A percentile compares a stretch with the other conserved stretches of the same genome.
Evolutionary conservation across 2,113 vertebrate species (phyloP).

Genomic region (Pollimyrus isidori): DNA sequence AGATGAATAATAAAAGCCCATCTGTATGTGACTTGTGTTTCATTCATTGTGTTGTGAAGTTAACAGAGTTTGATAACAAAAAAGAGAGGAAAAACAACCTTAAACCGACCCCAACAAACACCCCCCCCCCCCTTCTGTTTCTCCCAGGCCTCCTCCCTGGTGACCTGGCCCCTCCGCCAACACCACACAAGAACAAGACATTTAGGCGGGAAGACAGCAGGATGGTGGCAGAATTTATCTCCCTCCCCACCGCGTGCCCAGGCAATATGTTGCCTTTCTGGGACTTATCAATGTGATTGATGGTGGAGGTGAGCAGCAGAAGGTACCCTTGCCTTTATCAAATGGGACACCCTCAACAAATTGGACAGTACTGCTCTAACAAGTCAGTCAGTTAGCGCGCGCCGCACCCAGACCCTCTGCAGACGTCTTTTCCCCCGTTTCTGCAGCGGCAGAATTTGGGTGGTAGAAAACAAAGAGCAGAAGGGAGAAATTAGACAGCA

Average conservation of each 20-base stretch:
- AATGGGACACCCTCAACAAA: constrained; percentile 61
- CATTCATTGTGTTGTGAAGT: background rate
- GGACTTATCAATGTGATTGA: constrained; percentile 88
- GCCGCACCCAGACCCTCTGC: background rate
- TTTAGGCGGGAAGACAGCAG: constrained; percentile 67
- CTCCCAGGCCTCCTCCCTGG: constrained; percentile 35
- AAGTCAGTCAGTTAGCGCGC: constrained; percentile 48
- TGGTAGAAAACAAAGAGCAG: background rate
- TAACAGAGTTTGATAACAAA: background rate
- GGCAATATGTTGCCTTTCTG: constrained; percentile 89
- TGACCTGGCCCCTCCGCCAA: constrained; percentile 46
- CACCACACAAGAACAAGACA: constrained; percentile 55
- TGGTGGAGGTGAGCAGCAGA: constrained; percentile 69
- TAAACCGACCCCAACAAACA: constrained; percentile 26
- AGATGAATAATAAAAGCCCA: background rate
- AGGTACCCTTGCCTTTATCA: constrained; percentile 77
- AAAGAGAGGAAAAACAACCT: constrained; percentile 29
- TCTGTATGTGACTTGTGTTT: background rate
- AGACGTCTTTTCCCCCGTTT: background rate
- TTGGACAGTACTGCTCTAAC: constrained; percentile 67
- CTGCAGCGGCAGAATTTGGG: no score
- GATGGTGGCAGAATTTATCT: constrained; percentile 80
- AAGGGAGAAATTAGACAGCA: constrained; percentile 48
- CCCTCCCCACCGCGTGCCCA: constrained; percentile 73
- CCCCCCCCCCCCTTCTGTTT: constrained; percentile 10